A percentile compares a stretch with the other conserved stretches of the same genome.
These are phyloP conservation scores for Scyliorhinus canicula DNA, from an alignment of 2,797 vertebrate species.

Conservation along the genomic window DNA sequence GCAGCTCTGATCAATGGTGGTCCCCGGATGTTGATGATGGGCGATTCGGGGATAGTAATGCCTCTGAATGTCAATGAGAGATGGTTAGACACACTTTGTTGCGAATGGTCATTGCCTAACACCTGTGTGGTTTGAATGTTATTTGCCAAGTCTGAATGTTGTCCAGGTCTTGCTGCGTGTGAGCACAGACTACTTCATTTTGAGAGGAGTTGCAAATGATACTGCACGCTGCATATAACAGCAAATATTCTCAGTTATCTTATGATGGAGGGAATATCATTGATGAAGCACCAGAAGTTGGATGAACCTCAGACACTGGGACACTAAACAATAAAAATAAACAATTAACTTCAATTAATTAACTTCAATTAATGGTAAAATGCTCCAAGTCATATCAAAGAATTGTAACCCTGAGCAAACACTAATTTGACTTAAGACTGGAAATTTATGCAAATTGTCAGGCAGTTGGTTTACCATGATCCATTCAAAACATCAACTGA, in stretches of 20 bases:
- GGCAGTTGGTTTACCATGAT: neutral
- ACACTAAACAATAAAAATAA: neutral
- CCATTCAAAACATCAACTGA: neutral
- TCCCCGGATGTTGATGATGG: too few species aligned
- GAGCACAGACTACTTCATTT: neutral
- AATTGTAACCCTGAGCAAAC: neutral
- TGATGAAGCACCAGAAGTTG: neutral
- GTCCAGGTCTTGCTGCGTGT: neutral
- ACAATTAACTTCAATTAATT: neutral
- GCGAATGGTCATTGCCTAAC: neutral
- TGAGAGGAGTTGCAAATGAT: too few species aligned
- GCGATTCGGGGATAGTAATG: too few species aligned
- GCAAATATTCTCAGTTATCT: neutral
- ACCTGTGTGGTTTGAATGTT: neutral
- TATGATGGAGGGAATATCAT: neutral
- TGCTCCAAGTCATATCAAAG: neutral
- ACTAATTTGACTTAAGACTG: too few species aligned
- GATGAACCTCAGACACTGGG: neutral
- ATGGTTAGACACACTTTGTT: neutral
- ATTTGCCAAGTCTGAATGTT: neutral
- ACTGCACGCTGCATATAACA: neutral
- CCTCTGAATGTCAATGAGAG: neutral
- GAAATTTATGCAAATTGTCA: neutral
- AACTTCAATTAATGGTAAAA: neutral
- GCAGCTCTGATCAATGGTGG: neutral